Conservation (phyloP, 2,797 vertebrate species). For the Anguilla anguilla region DNA sequence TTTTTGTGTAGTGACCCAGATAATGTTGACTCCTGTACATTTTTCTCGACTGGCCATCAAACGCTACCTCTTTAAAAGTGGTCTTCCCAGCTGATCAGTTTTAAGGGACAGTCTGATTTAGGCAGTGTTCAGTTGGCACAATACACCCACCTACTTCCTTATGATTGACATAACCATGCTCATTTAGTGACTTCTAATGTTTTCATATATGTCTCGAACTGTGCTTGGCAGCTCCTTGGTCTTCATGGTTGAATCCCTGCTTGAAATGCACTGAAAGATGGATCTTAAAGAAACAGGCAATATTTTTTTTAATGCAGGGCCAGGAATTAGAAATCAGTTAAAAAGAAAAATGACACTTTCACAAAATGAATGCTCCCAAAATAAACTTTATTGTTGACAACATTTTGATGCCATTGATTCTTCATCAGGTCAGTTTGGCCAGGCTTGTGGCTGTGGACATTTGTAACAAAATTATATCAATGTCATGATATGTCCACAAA, state of each 20-base stretch:
- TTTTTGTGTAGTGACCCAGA: not conserved
- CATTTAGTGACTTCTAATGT: not conserved
- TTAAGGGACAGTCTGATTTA: not conserved
- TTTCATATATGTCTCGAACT: not conserved
- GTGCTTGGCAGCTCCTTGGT: not conserved
- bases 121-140: not conserved
- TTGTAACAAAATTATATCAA: not conserved
- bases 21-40: not conserved
- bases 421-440: not conserved
- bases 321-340: not conserved
- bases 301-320: not conserved
- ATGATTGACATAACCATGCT: not conserved
- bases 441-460: not conserved
- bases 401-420: not conserved
- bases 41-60: not conserved
- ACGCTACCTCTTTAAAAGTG: not conserved
- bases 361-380: not conserved
- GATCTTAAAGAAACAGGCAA: not conserved
- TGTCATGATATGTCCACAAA: not conserved
- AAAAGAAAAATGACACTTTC: conserved; percentile 3
- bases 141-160: not conserved
- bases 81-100: not conserved
- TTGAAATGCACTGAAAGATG: not conserved
- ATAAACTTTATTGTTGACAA: conserved; percentile 2
- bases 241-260: not conserved